Conservation (phyloP, 2,888 invertebrate genomes). For the Orthonevra nobilis region DNA sequence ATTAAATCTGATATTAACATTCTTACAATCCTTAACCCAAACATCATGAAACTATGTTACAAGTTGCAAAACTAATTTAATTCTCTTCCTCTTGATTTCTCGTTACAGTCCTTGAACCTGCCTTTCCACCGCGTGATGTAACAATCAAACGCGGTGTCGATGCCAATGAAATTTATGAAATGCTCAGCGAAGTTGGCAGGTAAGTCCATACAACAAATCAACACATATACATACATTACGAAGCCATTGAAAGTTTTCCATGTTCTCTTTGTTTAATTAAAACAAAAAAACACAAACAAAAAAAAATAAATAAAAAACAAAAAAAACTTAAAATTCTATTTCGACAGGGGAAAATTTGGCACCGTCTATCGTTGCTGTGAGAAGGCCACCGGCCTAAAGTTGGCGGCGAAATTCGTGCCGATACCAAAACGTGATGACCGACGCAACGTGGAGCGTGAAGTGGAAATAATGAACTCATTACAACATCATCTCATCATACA, state of each 20-base stretch:
- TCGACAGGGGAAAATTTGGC: constrained; percentile 96
- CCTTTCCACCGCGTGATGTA: constrained; percentile 94
- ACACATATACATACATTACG: background rate
- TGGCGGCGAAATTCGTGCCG: constrained; percentile 96
- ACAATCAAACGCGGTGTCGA: constrained; percentile 90
- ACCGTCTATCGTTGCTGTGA: constrained; percentile 96
- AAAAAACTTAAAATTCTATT: too few relatives aligned
- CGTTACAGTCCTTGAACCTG: constrained; percentile 90
- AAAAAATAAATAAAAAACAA: too few relatives aligned
- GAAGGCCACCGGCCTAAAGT: constrained; percentile 87
- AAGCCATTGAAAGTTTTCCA: constrained; percentile 16
- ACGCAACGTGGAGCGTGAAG: constrained; percentile 95
- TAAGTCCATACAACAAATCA: constrained; percentile 80
- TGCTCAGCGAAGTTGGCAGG: constrained; percentile 96
- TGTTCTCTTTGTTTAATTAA: background rate
- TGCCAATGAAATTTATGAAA: constrained; percentile 92
- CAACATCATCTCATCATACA: constrained; percentile 98
- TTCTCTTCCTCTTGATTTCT: constrained; percentile 26
- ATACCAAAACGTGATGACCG: constrained; percentile 92
- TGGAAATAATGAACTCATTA: constrained; percentile 96
- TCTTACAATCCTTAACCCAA: too few relatives aligned
- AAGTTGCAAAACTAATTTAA: too few relatives aligned
- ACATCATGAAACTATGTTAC: too few relatives aligned
- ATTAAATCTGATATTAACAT: too few relatives aligned
- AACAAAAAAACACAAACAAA: constrained; percentile 8